Evolutionary conservation across 2,113 vertebrate genomes (phyloP).

Genomic region (chimpanzee (Pan troglodytes)): NHGRI_mPanTro3-v2.1_pri NC_072419.2:69868501-69869000

Average conservation of each 20-base stretch:
- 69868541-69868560: slow-evolving; percentile 58
- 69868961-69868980: too few relatives aligned
- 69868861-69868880: too few relatives aligned
- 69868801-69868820: too few relatives aligned
- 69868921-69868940: too few relatives aligned
- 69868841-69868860: too few relatives aligned
- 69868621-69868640: background rate
- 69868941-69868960: too few relatives aligned
- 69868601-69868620: background rate
- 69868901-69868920: too few relatives aligned
- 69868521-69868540: slow-evolving; percentile 86
- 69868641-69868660: background rate
- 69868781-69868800: rapidly evolving
- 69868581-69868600: background rate
- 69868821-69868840: too few relatives aligned
- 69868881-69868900: too few relatives aligned
- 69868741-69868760: background rate
- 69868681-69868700: background rate
- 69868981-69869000: too few relatives aligned
- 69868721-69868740: background rate
- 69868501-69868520: slow-evolving; percentile 90
- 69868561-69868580: slow-evolving; percentile 80
- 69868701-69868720: background rate
- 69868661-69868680: too few relatives aligned
- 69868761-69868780: background rate